phyloP scores from a whole-genome alignment of 2,888 invertebrate genomes.

The Girardia tigrina region DNA sequence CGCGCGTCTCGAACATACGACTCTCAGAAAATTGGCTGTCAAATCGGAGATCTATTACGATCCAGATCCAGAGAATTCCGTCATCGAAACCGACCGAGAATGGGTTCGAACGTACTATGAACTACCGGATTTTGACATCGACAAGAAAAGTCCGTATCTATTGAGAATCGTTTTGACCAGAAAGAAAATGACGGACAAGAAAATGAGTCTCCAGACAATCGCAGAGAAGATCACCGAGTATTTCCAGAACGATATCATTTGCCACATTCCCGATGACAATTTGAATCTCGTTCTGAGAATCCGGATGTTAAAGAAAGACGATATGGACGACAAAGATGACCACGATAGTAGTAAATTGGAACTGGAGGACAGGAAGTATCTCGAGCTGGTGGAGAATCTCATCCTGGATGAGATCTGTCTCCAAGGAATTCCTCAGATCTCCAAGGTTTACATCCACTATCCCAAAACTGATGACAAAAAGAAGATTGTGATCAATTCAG shows the following conservation, averaged over 20 bases:
- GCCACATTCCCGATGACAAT: conserved; percentile 98
- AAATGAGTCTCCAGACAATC: conserved; percentile 97
- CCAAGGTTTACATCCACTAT: conserved; percentile 95
- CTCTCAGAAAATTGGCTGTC: conserved; percentile 81
- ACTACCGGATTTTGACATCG: conserved; percentile 98
- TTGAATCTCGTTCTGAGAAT: conserved; percentile 91
- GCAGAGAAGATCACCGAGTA: conserved; percentile 88
- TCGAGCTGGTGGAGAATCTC: conserved; percentile 93
- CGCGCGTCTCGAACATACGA: conserved; percentile 91
- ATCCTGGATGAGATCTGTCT: conserved; percentile 98
- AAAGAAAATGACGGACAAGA: conserved; percentile 97
- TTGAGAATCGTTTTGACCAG: conserved; percentile 91
- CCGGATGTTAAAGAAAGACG: conserved; percentile 66
- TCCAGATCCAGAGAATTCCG: conserved; percentile 94
- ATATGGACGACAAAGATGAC: conserved; percentile 49
- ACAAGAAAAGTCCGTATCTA: conserved; percentile 90
- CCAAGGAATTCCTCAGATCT: conserved; percentile 89
- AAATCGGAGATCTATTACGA: conserved; percentile 96
- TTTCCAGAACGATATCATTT: conserved; percentile 95
- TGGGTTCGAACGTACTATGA: conserved; percentile 99
- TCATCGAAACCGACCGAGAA: conserved; percentile 94
- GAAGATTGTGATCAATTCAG: conserved; percentile 83
- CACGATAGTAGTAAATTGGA: conserved; percentile 61
- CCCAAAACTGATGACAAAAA: conserved; percentile 97
- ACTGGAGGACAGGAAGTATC: conserved; percentile 95